A percentile compares a stretch with the other conserved stretches of the same genome.
Evolutionary conservation across 2,113 vertebrate genomes (phyloP).

Genomic region (Pelvicachromis taeniatus): DNA sequence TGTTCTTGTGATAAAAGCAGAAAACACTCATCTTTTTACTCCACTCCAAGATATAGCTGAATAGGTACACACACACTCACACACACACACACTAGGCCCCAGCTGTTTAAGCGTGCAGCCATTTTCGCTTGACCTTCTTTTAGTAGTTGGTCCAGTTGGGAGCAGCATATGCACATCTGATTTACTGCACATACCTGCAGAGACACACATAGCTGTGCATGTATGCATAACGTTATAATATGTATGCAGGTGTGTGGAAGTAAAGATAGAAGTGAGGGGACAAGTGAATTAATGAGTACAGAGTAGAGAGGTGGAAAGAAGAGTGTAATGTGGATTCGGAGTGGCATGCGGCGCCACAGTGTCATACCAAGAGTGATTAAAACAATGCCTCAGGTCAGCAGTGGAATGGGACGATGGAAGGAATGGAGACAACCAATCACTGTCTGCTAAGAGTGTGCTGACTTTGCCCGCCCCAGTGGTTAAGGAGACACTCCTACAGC

Average conservation of each 20-base stretch:
- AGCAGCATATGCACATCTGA: slow-evolving; percentile 5
- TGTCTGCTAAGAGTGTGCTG: slow-evolving; percentile 46
- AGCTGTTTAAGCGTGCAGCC: slow-evolving; percentile 22
- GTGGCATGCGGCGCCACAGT: background rate
- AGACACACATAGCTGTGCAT: background rate
- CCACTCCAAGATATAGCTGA: background rate
- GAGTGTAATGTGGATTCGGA: background rate
- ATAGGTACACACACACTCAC: background rate
- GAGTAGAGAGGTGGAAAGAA: background rate
- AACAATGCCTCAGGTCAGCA: slow-evolving; percentile 57
- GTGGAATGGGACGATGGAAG: slow-evolving; percentile 29
- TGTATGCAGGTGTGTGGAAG: background rate
- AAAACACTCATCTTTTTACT: background rate
- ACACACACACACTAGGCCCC: background rate
- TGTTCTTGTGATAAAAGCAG: background rate
- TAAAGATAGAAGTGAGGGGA: background rate
- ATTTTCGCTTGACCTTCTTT: slow-evolving; percentile 24
- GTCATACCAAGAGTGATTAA: slow-evolving; percentile 61
- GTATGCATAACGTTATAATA: background rate
- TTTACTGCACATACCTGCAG: slow-evolving; percentile 30
- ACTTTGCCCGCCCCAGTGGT: slow-evolving; percentile 44
- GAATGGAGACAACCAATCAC: slow-evolving; percentile 50
- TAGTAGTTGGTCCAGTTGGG: slow-evolving; percentile 44
- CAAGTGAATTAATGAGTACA: background rate
- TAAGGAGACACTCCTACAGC: slow-evolving; percentile 43